phyloP scores from a whole-genome alignment of 2,888 invertebrate species.

The Agonopterix subpropinquella region DNA sequence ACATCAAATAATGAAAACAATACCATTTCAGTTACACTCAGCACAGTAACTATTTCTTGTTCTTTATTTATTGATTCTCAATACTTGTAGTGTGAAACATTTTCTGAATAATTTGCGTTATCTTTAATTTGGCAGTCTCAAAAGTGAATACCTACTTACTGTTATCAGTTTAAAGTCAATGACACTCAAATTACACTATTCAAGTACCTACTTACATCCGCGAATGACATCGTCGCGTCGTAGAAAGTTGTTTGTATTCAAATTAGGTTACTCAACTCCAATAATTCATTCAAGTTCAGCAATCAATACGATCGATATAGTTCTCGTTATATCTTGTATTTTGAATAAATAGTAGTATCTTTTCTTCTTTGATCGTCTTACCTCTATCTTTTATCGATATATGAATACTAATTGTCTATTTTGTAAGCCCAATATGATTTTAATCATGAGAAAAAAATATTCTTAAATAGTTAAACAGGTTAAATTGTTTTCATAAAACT shows the following conservation, averaged over 20 bases:
- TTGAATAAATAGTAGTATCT: neutral
- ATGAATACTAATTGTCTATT: no score
- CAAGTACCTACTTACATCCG: conserved; percentile 26
- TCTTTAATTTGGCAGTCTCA: conserved; percentile 2
- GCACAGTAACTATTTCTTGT: no score
- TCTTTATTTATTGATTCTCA: no score
- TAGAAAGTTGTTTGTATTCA: conserved; percentile 51
- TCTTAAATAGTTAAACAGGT: no score
- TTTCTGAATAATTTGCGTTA: conserved; percentile 5
- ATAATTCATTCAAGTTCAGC: conserved; percentile 18
- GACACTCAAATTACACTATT: conserved; percentile 20
- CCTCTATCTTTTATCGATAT: no score
- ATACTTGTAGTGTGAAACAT: neutral
- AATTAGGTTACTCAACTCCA: conserved; percentile 32
- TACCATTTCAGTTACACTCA: no score
- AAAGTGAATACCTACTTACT: conserved; percentile 2
- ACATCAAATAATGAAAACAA: no score
- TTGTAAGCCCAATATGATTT: no score
- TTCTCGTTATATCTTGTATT: neutral
- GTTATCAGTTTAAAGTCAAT: conserved; percentile 26
- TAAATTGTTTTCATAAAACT: no score
- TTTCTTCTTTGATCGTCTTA: no score
- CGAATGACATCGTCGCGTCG: conserved; percentile 21
- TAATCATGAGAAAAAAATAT: no score
- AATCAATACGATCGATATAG: conserved; percentile 16